A percentile compares a stretch with the other conserved stretches of the same genome.
phyloP scores from a whole-genome alignment of 2,113 vertebrate species.

The Danionella cerebrum region DNA sequence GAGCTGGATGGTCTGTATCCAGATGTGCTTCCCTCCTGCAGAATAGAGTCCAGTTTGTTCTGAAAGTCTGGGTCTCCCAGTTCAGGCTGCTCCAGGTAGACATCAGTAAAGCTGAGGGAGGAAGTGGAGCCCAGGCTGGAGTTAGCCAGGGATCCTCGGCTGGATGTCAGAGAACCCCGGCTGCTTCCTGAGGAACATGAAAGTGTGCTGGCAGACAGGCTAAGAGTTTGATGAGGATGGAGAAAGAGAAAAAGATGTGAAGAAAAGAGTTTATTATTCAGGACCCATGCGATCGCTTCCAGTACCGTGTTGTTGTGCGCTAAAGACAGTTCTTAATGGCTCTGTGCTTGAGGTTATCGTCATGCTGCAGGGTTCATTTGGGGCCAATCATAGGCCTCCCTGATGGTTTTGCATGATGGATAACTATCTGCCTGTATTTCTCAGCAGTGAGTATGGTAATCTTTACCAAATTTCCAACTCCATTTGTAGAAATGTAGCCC shows the following conservation, averaged over 20 bases:
- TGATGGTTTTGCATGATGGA: no score
- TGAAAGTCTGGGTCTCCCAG: constrained; percentile 80
- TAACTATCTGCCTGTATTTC: no score
- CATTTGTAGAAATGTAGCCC: no score
- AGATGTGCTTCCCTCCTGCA: constrained; percentile 70
- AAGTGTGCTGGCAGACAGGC: constrained; percentile 88
- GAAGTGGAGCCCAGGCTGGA: constrained; percentile 86
- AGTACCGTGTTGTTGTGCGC: no score
- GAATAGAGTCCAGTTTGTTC: constrained; percentile 82
- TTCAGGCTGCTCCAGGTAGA: constrained; percentile 84
- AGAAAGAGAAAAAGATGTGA: neutral
- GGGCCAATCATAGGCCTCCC: no score
- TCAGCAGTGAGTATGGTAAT: no score
- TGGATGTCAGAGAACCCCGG: constrained; percentile 83
- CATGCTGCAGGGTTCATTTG: no score
- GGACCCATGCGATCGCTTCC: no score
- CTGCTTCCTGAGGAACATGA: constrained; percentile 94
- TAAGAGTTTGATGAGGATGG: constrained; percentile 39
- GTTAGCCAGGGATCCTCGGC: constrained; percentile 83
- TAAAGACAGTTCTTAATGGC: no score
- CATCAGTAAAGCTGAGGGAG: constrained; percentile 89
- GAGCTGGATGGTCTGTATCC: constrained; percentile 83
- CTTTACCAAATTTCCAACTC: no score
- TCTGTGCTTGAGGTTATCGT: no score
- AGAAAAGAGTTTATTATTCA: neutral